Percentiles rank a stretch among this genome's conserved stretches.
These are phyloP conservation scores for Spinus pinus DNA, from an alignment of 2,797 vertebrate genomes.

Conservation along the genomic window DNA sequence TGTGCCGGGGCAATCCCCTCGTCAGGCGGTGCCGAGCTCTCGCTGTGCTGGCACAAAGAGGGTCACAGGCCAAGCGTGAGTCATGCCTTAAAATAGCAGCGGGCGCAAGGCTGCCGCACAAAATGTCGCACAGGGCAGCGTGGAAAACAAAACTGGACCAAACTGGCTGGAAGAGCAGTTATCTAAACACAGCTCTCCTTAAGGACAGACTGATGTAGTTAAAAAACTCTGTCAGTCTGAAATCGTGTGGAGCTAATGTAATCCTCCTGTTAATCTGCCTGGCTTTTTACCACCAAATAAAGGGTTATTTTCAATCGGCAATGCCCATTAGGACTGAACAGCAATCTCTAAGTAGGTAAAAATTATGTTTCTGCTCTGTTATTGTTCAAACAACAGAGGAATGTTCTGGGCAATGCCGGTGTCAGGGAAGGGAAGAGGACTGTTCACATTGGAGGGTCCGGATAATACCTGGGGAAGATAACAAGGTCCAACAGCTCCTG, in stretches of 20 bases:
- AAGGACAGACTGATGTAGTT: background rate
- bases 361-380: background rate
- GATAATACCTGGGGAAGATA: accelerated
- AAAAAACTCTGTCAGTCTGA: background rate
- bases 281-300: background rate
- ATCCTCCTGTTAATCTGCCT: background rate
- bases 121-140: background rate
- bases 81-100: slow-evolving; percentile 35
- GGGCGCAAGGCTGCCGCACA: background rate
- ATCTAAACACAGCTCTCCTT: background rate
- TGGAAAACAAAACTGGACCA: background rate
- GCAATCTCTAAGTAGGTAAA: background rate
- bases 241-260: background rate
- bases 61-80: slow-evolving; percentile 26
- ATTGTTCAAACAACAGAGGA: background rate
- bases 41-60: background rate
- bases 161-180: background rate
- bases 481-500: background rate
- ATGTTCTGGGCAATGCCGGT: background rate
- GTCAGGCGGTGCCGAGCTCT: background rate
- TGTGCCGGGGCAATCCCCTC: background rate
- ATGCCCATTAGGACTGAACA: background rate
- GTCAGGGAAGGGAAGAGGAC: background rate
- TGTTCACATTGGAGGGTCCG: accelerated
- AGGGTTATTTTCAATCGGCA: background rate